Percentiles rank a stretch among this genome's conserved stretches.
These are phyloP conservation scores for Lycorma delicatula DNA, from an alignment of 1,140 invertebrate genomes.

Conservation along the genomic window DNA sequence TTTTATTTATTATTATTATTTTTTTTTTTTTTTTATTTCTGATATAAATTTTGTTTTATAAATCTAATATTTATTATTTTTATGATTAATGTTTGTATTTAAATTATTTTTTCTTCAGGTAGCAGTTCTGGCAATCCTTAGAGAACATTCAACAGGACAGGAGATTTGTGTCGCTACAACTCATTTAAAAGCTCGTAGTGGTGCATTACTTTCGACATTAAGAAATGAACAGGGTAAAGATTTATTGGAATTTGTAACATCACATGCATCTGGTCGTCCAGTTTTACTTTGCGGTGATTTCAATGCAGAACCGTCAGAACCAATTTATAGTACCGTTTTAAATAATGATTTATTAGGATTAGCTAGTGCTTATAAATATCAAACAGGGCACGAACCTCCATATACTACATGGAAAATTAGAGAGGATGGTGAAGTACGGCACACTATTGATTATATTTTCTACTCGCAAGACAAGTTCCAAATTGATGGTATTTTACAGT, in stretches of 20 bases:
- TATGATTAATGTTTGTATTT: too few species aligned
- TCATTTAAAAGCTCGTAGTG: constrained; percentile 67
- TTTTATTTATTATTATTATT: too few species aligned
- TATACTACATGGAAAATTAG: constrained; percentile 72
- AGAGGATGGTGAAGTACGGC: constrained; percentile 58
- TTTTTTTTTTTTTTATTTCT: too few species aligned
- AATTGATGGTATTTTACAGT: constrained; percentile 49
- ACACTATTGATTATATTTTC: constrained; percentile 75
- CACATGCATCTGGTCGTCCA: constrained; percentile 44
- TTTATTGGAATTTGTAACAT: constrained; percentile 50
- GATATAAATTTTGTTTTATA: too few species aligned
- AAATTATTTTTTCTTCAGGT: too few species aligned
- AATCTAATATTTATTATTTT: too few species aligned
- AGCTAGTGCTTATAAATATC: constrained; percentile 38
- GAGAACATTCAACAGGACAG: constrained; percentile 43
- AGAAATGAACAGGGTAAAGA: constrained; percentile 69
- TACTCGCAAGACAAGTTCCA: constrained; percentile 48
- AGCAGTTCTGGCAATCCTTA: constrained; percentile 49
- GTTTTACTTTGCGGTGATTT: constrained; percentile 68
- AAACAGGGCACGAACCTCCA: constrained; percentile 44
- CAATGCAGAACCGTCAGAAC: constrained; percentile 66
- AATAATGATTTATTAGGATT: constrained; percentile 39
- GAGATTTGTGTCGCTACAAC: constrained; percentile 63
- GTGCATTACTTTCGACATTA: constrained; percentile 55
- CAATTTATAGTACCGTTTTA: constrained; percentile 54